phyloP scores from a whole-genome alignment of 2,797 vertebrate genomes.

The Poecile montanus region DNA sequence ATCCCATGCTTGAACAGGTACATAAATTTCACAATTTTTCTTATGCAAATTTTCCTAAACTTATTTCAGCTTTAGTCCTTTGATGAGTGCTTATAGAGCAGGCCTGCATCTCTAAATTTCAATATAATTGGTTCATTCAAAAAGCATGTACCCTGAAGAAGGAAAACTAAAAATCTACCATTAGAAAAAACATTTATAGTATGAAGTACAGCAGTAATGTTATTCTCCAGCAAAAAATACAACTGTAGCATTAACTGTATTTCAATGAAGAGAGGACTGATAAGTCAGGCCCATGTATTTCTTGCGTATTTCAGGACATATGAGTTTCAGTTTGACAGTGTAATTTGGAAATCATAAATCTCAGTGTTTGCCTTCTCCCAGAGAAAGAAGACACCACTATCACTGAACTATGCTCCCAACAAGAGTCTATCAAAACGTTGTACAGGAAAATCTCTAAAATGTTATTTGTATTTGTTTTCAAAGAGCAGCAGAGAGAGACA shows the following conservation, averaged over 20 bases:
- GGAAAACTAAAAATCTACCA: neutral
- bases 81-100: neutral
- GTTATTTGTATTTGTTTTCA: neutral
- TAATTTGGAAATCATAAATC: neutral
- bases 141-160: neutral
- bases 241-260: neutral
- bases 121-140: neutral
- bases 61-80: neutral
- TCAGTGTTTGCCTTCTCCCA: neutral
- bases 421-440: neutral
- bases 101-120: neutral
- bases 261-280: neutral
- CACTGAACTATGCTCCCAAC: neutral
- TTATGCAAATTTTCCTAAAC: neutral
- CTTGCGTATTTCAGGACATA: neutral
- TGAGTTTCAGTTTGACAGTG: neutral
- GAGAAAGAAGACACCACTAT: neutral
- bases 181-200: neutral
- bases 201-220: neutral
- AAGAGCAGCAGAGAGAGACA: neutral
- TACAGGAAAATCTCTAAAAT: neutral
- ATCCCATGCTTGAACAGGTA: slow-evolving; percentile 36
- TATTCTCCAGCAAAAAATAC: neutral
- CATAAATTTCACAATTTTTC: neutral
- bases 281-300: neutral